phyloP scores from a whole-genome alignment of 92 coral and sea anemone species.

The Palythoa caribaeorum region DNA sequence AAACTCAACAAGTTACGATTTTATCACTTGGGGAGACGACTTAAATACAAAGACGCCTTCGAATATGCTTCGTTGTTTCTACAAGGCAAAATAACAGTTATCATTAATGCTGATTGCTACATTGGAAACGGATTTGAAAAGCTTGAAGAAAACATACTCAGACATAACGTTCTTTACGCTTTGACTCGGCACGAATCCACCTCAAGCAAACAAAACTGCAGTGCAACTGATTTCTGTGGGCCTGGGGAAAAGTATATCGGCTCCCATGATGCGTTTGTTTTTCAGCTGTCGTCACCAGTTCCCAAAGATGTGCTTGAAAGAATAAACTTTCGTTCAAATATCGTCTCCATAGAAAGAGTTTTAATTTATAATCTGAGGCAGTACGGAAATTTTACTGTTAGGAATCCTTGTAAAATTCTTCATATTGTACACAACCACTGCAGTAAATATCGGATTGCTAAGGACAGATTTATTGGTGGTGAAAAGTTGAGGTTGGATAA shows the following conservation, averaged over 20 bases:
- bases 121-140: constrained; percentile 84
- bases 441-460: constrained; percentile 49
- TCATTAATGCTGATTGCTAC: constrained; percentile 90
- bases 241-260: constrained; percentile 82
- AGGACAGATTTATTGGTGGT: constrained; percentile 31
- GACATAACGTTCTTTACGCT: constrained; percentile 74
- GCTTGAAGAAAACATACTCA: constrained; percentile 61
- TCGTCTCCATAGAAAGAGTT: constrained; percentile 80
- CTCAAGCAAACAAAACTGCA: constrained; percentile 63
- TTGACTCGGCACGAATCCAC: constrained; percentile 85
- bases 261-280: constrained; percentile 93
- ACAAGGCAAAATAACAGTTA: constrained; percentile 64
- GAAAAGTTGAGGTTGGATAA: constrained; percentile 53
- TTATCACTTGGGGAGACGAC: constrained; percentile 67
- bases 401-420: constrained; percentile 85
- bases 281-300: constrained; percentile 67
- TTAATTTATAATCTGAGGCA: constrained; percentile 64
- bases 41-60: constrained; percentile 87
- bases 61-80: constrained; percentile 74
- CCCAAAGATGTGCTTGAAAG: constrained; percentile 58
- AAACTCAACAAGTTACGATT: constrained; percentile 57
- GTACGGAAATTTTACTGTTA: constrained; percentile 71
- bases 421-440: constrained; percentile 88
- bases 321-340: constrained; percentile 78
- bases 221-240: constrained; percentile 77